Evolutionary conservation across 2,888 invertebrate genomes (phyloP), one percentile per base, ranked within the genome.

Genomic region (Sepiola atlantica): DNA sequence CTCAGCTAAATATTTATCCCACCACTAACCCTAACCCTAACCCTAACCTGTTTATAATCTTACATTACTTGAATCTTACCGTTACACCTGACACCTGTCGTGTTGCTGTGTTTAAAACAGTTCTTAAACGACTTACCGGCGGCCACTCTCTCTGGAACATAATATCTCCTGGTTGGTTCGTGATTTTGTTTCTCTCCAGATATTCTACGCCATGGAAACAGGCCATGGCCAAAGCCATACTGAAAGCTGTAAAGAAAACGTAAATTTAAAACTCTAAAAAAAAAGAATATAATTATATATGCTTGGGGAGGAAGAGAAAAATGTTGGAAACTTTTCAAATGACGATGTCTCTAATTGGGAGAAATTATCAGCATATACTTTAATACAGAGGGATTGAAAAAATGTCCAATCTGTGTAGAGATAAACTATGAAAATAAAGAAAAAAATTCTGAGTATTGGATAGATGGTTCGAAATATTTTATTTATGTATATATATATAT

Each of bases 121-220:
- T 21, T 24, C n/a, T n/a, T n/a, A n/a, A n/a, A n/a, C n/a, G n/a
- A 95, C 96, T 95, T 95, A 96, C 96, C 90, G 55, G 12, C 24
- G 94, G 93, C 96, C 96, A 96, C 2, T 35, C 91, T 24, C 95
- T 95, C 94, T 96, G 96, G 94, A 96, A 96, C n/a, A 95, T n/a
- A 12, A 94, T 94, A 77, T 94, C 95, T 35, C 95, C 95, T 8
- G 54, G 24, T 14, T 77, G 18, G 8, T 96, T 95, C 16, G 77
- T 94, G 93, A 97, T 96, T 93, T 96, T 96, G 95, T 97, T 96
- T 55, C 96, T 96, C 94, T 97, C 97, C 35, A 97, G 95, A 94
- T 97, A 97, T 94, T 97, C 97, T 45, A 96, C 96, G 14, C 97
- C 97, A 94, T 97, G 97, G 96, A 97, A 97, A 94, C 97, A 96